Conservation (phyloP, 2,113 vertebrate genomes). For the Hypomesus transpacificus region DNA sequence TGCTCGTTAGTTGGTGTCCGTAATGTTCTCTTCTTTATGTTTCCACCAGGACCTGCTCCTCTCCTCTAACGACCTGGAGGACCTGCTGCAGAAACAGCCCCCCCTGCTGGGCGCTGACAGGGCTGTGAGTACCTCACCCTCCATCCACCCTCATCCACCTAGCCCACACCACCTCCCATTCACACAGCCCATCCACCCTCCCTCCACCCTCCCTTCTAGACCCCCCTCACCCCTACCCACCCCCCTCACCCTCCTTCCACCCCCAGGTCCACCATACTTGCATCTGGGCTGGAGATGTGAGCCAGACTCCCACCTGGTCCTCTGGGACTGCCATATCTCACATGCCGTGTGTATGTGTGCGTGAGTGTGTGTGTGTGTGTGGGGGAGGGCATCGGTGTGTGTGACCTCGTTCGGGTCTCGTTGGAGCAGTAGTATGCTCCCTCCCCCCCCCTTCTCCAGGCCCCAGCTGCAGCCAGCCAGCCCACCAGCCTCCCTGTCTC, state of each 20-base stretch:
- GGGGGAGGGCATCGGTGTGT: too few relatives aligned
- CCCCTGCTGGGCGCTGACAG: conserved; percentile 14
- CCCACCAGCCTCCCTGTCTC: conserved; percentile 8
- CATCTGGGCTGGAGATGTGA: too few relatives aligned
- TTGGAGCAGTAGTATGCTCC: too few relatives aligned
- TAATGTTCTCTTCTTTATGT: conserved; percentile 20
- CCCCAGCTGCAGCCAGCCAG: not conserved
- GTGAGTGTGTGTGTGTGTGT: too few relatives aligned
- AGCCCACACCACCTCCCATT: too few relatives aligned
- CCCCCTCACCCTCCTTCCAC: not conserved
- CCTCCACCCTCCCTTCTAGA: not conserved
- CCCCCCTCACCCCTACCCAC: not conserved
- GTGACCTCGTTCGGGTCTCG: too few relatives aligned
- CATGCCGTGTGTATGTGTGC: too few relatives aligned
- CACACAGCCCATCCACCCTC: not conserved
- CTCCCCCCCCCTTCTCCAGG: not conserved
- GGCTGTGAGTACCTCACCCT: conserved; percentile 51
- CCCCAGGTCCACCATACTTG: too few relatives aligned
- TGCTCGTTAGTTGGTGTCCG: conserved; percentile 3
- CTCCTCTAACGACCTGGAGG: conserved; percentile 70
- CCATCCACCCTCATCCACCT: not conserved
- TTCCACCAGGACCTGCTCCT: conserved; percentile 57
- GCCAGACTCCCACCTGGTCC: too few relatives aligned
- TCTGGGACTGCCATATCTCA: too few relatives aligned
- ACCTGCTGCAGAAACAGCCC: conserved; percentile 50